These are phyloP conservation scores for Mionectes macconnelli DNA, from an alignment of 2,113 vertebrate genomes.

Conservation along the genomic window DNA sequence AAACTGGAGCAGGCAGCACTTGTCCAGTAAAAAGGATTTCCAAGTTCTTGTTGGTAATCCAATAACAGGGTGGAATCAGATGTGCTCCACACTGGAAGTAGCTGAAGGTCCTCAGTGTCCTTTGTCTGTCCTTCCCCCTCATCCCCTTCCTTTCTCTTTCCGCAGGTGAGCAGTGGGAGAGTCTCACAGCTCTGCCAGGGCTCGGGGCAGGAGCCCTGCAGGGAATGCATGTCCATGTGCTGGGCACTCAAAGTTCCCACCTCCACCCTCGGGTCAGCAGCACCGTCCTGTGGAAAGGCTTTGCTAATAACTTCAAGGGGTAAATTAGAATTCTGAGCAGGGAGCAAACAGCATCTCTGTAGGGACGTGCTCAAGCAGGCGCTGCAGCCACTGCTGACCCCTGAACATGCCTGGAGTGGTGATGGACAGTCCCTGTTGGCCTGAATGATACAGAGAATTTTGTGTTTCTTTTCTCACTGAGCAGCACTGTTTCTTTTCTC, in stretches of 20 bases:
- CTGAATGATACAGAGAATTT: neutral
- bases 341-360: neutral
- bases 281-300: neutral
- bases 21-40: neutral
- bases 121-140: neutral
- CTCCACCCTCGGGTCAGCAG: neutral
- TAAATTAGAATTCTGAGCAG: neutral
- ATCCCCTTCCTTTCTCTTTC: neutral
- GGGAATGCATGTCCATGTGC: rapidly evolving
- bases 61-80: neutral
- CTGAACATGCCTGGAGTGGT: rapidly evolving
- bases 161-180: neutral
- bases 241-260: neutral
- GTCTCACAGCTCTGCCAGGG: rapidly evolving
- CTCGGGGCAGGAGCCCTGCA: neutral
- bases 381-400: neutral
- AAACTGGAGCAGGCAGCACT: neutral
- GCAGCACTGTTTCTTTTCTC: neutral
- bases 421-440: neutral
- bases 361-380: neutral
- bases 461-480: neutral
- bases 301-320: neutral
- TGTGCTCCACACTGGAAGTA: neutral
- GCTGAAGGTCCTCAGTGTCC: neutral
- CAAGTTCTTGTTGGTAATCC: neutral